Evolutionary conservation across 2,888 invertebrate genomes (phyloP), one percentile per base, ranked within the genome.

Genomic region (Platycheirus albimanus): DNA sequence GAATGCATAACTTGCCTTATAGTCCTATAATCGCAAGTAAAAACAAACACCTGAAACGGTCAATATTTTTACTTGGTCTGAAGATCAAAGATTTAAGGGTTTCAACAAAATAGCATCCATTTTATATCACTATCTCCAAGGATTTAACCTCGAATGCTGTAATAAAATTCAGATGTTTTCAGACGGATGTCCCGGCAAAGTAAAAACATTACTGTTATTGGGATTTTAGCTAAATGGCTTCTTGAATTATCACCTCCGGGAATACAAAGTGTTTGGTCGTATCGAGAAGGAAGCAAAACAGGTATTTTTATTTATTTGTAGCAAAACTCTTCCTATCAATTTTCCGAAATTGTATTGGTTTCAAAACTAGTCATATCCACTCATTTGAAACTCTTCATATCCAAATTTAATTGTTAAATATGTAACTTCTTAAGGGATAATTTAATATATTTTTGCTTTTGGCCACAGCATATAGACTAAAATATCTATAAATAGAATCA

Each of bases 31-130:
- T n/a, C n/a, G n/a, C n/a, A n/a, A n/a, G n/a, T n/a, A n/a, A n/a
- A 51, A 38, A 38, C 38, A 38, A 38, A 13, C 38, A 38, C n/a
- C 38, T n/a, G 38, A 38, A 3, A 38, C 38, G 3, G 38, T 38
- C n/a, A 38, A 38, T 11, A 38, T 38, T 38, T 38, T 38, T 38
- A 38, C 38, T 38, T 38, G 38, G 38, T 38, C 38, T 38, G 13
- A 38, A 38, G 38, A 38, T 13, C n/a, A 38, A 13, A 1, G 38
- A 38, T 38, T 38, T 38, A 38, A 38, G n/a, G 38, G 38, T 38
- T 38, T 5, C n/a, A 38, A 38, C 38, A 13, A 38, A 38, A 38
- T 38, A 7, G 17, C 45, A 19, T 19, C 45, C 17, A 45, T 45
- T 45, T 45, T 17, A 10, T 45, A 17, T 10, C 17, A 10, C 45